A percentile compares a stretch with the other conserved stretches of the same genome.
Conservation (phyloP, 1,140 invertebrate species). For the Drosophila bifasciata region DNA sequence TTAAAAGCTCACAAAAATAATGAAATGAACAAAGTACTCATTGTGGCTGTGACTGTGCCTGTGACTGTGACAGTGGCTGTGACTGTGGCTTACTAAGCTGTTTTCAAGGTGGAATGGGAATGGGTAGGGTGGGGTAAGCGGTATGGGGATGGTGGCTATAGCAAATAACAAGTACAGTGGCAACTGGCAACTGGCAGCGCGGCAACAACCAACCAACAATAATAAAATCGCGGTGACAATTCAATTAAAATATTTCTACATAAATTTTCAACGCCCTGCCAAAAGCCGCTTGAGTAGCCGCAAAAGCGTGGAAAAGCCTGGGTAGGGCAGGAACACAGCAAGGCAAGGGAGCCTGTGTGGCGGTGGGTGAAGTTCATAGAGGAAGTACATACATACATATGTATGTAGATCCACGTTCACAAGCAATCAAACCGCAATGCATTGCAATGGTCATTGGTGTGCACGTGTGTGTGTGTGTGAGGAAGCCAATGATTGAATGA, state of each 20-base stretch:
- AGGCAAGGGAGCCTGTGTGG: background rate
- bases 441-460: too few relatives aligned
- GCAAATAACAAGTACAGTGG: slow-evolving; percentile 41
- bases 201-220: slow-evolving; percentile 18
- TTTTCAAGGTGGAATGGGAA: background rate
- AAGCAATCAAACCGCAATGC: slow-evolving; percentile 50
- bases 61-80: too few relatives aligned
- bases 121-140: too few relatives aligned
- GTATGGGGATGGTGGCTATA: slow-evolving; percentile 9
- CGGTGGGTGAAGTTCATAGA: background rate
- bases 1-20: slow-evolving; percentile 76
- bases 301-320: slow-evolving; percentile 60
- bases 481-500: slow-evolving; percentile 59
- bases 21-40: slow-evolving; percentile 66
- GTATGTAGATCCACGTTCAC: slow-evolving; percentile 5
- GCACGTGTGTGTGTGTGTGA: slow-evolving; percentile 20
- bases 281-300: slow-evolving; percentile 73
- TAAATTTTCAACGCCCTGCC: slow-evolving; percentile 62
- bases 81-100: background rate
- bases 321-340: background rate
- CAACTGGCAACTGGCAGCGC: slow-evolving; percentile 5
- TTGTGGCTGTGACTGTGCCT: background rate
- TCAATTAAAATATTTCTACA: slow-evolving; percentile 82
- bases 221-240: slow-evolving; percentile 77
- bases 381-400: too few relatives aligned